Evolutionary conservation across 2,113 vertebrate genomes (phyloP).

Genomic region (Amazona vittata): DNA sequence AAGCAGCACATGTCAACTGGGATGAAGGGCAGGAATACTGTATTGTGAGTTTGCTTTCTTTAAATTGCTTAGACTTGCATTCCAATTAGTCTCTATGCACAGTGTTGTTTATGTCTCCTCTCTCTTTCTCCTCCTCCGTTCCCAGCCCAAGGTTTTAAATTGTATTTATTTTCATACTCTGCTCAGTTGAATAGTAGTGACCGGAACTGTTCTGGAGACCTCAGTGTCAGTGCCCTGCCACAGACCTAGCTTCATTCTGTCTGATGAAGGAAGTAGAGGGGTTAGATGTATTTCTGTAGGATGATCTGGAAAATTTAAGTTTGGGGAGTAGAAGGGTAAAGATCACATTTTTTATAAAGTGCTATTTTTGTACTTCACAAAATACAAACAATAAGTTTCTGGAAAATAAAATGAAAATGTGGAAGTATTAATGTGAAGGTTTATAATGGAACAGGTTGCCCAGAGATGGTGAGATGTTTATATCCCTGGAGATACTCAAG

Average conservation of each 20-base stretch:
- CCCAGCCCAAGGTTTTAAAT: not conserved
- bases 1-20: not conserved
- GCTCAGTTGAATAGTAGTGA: not conserved
- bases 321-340: not conserved
- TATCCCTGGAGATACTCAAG: not conserved
- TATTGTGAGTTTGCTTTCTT: not conserved
- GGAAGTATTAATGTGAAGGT: not conserved
- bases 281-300: not conserved
- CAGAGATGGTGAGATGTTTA: not conserved
- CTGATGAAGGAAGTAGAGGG: not conserved
- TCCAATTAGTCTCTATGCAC: not conserved
- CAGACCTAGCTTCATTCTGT: not conserved
- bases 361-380: not conserved
- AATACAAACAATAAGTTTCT: not conserved
- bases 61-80: not conserved
- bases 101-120: not conserved
- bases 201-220: not conserved
- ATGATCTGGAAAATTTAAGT: not conserved
- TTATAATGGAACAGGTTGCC: not conserved
- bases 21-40: not conserved
- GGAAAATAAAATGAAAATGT: not conserved
- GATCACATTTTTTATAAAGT: not conserved
- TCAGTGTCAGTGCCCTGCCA: not conserved
- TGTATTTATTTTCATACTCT: not conserved
- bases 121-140: not conserved